A percentile compares a stretch with the other conserved stretches of the same genome.
phyloP scores from a whole-genome alignment of 2,113 vertebrate species.

The Pardalotus punctatus region DNA sequence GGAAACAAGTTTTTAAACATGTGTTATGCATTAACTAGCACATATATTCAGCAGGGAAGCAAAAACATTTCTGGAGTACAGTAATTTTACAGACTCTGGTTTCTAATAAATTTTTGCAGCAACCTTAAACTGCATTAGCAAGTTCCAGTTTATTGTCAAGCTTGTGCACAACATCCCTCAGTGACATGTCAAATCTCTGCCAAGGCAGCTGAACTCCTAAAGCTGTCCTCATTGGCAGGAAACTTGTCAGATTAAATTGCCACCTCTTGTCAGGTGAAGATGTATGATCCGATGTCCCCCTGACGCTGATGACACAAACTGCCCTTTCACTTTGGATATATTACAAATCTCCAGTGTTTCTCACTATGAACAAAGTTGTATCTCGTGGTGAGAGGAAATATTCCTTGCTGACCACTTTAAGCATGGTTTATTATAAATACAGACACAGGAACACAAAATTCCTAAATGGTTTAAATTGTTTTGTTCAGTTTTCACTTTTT shows the following conservation, averaged over 20 bases:
- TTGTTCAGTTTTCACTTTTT: neutral
- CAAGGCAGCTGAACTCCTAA: constrained; percentile 58
- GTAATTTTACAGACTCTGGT: constrained; percentile 76
- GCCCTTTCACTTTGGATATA: constrained; percentile 6
- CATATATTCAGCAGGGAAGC: constrained; percentile 70
- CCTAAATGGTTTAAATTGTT: accelerated
- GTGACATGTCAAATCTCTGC: constrained; percentile 66
- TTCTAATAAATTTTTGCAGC: constrained; percentile 79
- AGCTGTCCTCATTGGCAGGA: constrained; percentile 66
- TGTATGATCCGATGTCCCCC: constrained; percentile 46
- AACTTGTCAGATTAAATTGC: constrained; percentile 75
- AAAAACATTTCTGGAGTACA: constrained; percentile 63
- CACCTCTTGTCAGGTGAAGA: constrained; percentile 69
- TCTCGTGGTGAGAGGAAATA: neutral
- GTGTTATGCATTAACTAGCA: constrained; percentile 63
- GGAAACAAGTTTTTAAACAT: constrained; percentile 70
- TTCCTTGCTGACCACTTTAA: neutral
- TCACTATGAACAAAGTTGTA: neutral
- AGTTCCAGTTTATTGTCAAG: constrained; percentile 69
- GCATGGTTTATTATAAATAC: neutral
- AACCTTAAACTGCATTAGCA: constrained; percentile 70
- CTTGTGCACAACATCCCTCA: constrained; percentile 61
- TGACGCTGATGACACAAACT: constrained; percentile 37
- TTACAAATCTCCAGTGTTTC: constrained; percentile 18
- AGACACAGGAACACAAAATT: neutral